phyloP scores from a whole-genome alignment of 2,113 vertebrate species.

The Willisornis vidua region DNA sequence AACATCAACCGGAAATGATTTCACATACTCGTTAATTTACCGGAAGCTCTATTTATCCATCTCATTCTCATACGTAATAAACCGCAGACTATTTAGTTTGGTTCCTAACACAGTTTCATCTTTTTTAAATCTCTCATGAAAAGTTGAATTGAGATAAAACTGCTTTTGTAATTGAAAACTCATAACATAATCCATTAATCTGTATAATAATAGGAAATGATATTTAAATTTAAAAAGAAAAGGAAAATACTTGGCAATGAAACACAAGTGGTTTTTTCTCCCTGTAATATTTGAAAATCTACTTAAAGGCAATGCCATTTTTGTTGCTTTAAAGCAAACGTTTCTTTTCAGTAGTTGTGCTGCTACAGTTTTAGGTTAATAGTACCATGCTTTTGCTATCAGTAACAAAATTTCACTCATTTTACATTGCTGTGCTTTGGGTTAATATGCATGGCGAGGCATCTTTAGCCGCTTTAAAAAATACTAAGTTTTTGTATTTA shows the following conservation, averaged over 20 bases:
- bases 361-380: conserved; percentile 79
- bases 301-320: conserved; percentile 73
- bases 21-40: conserved; percentile 76
- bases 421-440: conserved; percentile 81
- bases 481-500: conserved; percentile 66
- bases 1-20: conserved; percentile 76
- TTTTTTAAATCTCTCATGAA: conserved; percentile 81
- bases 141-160: conserved; percentile 74
- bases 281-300: conserved; percentile 65
- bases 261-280: conserved; percentile 75
- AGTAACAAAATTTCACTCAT: conserved; percentile 82
- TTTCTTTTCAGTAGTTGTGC: conserved; percentile 81
- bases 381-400: conserved; percentile 81
- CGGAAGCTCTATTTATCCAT: conserved; percentile 77
- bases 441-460: conserved; percentile 84
- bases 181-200: conserved; percentile 69
- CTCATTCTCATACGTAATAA: conserved; percentile 79
- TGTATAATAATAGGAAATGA: conserved; percentile 55
- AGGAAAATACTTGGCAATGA: conserved; percentile 71
- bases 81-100: conserved; percentile 66
- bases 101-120: conserved; percentile 87
- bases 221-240: conserved; percentile 52
- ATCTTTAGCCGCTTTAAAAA: conserved; percentile 76
- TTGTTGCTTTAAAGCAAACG: conserved; percentile 74
- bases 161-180: conserved; percentile 69